Evolutionary conservation across 2,888 invertebrate genomes (phyloP), one percentile per base, ranked within the genome.

Genomic region (Diplazon laetatorius): DNA sequence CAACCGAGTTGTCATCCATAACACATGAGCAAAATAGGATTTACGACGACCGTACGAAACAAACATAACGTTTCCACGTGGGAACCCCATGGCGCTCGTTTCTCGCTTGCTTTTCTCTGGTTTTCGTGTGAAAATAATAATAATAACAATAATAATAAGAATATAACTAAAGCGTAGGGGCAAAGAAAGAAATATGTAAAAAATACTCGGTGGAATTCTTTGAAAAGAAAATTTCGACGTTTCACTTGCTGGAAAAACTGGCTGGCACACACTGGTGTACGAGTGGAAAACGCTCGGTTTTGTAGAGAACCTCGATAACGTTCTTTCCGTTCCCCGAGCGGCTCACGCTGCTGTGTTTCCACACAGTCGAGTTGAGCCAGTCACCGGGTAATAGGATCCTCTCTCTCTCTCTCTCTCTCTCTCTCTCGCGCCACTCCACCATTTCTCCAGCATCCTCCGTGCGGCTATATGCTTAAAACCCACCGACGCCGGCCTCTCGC

Each of bases 341-440:
- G 9, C 18, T 6, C 55, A 8, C 9, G 18, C 57, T 10, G 37
- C 37, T 14, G 12, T 57, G 35, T 57, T 39, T 39, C 37, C 20
- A 12, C 57, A 35, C 52, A 55, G 57, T 57, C 39, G 57, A 39
- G 37, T 16, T 39, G 39, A 57, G 18, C 57, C 18, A 57, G 18
- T 37, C 57, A 35, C 57, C 14, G 57, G 37, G 57, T 57, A 37
- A 35, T 37, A 57, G 39, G 39, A 57, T 57, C 35, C 57, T 37
- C 57, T 18, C 14, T n/a, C n/a, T n/a, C n/a, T n/a, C n/a, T n/a
- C n/a, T n/a, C n/a, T n/a, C n/a, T n/a, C n/a, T n/a, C n/a, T n/a
- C 18, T 20, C 39, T 20, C 39, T 9, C 18, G 18, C 57, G n/a
- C 37, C 18, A 37, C 39, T 14, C 35, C 35, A 37, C 18, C 10